Base-by-base conservation (phyloP, 2,797 vertebrate genomes). In the Picus viridis region DNA sequence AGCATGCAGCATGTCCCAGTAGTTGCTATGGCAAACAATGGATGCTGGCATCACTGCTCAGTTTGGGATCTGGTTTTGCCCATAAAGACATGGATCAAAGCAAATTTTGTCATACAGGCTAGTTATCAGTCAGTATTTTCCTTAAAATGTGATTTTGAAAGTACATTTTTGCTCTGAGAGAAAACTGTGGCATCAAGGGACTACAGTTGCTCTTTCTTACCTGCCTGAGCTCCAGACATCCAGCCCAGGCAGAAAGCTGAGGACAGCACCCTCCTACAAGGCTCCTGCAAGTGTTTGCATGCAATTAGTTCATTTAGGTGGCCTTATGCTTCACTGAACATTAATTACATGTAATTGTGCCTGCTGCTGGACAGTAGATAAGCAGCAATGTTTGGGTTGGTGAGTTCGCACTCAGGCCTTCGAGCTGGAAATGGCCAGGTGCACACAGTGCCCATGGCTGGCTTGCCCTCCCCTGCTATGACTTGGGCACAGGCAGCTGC, bases 261-360 rank as follows among this genome's bases (percentile, higher is more conserved):
- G 24, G 65, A 43, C 18, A 3, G 56, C 73, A 22, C 51, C 59
- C 45, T 79, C 86, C 41, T 56, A 39, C 12, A 7, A 30, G 12
- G 79, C 85, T 89, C 80, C 59, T 59, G 39, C 84, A 65, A 36
- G 70, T 56, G 26, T 85, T 86, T 74, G 59, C 47, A 69, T 88
- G 92, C 51, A 73, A 27, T 91, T 68, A 91, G 77, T 68, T 96
- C 68, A 57, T 88, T 59, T 87, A 82, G 49, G 49, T 74, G 79
- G 69, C 26, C 57, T 83, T 86, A 80, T 83, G 84, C 81, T 96
- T 94, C 92, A 58, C 43, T 41, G n/a, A 93, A n/a, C 88, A 73
- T 88, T 86, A 79, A 86, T 93, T 92, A 95, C 86, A 82, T 70
- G 26, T 94, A 89, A 96, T 90, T 75, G 41, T 68, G 45, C 70